Conservation (phyloP, 2,797 vertebrate genomes). For the Poeciliopsis presidionis region DNA sequence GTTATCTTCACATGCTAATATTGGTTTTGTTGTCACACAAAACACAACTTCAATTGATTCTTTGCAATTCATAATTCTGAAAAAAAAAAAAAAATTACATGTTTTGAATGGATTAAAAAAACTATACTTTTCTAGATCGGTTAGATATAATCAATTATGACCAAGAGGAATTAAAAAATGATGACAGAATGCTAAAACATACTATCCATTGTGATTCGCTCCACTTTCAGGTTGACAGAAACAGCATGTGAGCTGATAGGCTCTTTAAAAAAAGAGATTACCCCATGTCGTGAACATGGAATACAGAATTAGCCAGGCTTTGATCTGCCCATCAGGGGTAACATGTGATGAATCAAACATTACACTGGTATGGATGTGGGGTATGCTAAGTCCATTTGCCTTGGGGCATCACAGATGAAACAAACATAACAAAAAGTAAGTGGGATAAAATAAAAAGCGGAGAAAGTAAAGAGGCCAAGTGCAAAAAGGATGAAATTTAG, state of each 20-base stretch:
- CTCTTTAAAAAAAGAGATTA: conserved; percentile 66
- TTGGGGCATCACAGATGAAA: conserved; percentile 46
- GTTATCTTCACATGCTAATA: background rate
- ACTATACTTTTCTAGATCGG: background rate
- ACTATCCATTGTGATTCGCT: conserved; percentile 29
- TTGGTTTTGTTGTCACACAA: background rate
- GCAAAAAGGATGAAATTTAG: conserved; percentile 40
- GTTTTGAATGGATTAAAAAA: background rate
- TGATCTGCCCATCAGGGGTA: conserved; percentile 55
- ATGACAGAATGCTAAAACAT: conserved; percentile 29
- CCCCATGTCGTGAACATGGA: conserved; percentile 69
- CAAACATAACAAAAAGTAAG: conserved; percentile 56
- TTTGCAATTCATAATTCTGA: background rate
- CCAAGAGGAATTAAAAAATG: conserved; percentile 24
- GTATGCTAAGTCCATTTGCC: conserved; percentile 56
- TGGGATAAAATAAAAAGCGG: conserved; percentile 26
- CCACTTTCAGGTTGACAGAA: conserved; percentile 40
- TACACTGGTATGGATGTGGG: conserved; percentile 42
- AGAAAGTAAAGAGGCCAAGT: conserved; percentile 25
- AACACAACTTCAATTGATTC: background rate
- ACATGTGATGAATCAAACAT: conserved; percentile 72
- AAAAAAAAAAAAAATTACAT: too few relatives aligned
- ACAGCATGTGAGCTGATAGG: conserved; percentile 52
- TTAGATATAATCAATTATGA: conserved; percentile 1
- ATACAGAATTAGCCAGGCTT: conserved; percentile 68